Evolutionary conservation across 2,113 vertebrate genomes (phyloP), one percentile per base, ranked within the genome.

Genomic region (Nothobranchius kuhntae): DNA sequence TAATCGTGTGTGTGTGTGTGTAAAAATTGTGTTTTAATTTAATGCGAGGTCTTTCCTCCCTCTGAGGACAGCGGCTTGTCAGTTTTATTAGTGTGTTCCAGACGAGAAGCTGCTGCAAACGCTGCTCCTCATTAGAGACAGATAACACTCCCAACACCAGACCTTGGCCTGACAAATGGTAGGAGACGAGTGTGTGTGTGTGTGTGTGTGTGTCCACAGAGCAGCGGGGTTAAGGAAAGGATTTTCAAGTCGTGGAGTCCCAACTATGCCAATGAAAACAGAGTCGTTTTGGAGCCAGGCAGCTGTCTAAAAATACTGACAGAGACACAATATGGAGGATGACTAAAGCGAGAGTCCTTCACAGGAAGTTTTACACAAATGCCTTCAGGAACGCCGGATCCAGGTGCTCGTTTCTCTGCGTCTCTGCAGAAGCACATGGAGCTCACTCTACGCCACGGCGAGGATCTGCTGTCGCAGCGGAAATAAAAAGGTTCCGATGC

Each of bases 261-360:
- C 77, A 90, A 86, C 84, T 86, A 89, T 88, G 86, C 89, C 87
- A 90, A 87, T 89, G 89, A 90, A 90, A 90, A 89, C 87, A 91
- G 78, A 87, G 84, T 87, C 80, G 44, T 71, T 60, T 63, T 75
- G 83, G 87, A 91, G 89, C 86, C 87, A 77, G 80, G 80, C 87
- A 82, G 84, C 85, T 88, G 86, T 89, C 86, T 89, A 86, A 87
- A 89, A 91, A 89, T 89, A 91, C 73, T 83, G 79, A 61, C 82
- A 15, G 75, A 91, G 90, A 86, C 87, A 90, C 87, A 89, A 90
- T 87, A 88, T 88, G 84, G 84, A 84, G 72, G 82, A 81, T 82
- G 88, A 87, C 79, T 82, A 54, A 75, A 73, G 59, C 81, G 63
- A 52, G 85, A 81, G 76, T 77, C 78, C 75, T 58, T 77, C 65